Conservation (phyloP, 2,113 vertebrate species). For the Telmatochromis sp. region DNA sequence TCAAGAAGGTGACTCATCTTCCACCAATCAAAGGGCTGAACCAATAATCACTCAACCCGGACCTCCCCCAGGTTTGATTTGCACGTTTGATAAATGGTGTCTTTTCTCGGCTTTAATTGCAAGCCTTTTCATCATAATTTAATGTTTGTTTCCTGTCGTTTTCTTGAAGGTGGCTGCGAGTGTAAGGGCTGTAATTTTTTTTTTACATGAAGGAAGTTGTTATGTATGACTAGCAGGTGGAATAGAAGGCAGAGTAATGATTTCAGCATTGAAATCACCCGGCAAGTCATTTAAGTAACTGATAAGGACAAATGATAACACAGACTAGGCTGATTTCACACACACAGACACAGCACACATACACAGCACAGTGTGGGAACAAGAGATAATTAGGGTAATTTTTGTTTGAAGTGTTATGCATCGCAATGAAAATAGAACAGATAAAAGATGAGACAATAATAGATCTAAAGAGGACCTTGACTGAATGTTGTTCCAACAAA, state of each 20-base stretch:
- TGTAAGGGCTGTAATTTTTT: conserved; percentile 59
- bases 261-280: conserved; percentile 8
- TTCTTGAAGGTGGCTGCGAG: conserved; percentile 48
- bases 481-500: conserved; percentile 51
- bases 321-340: neutral
- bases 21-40: conserved; percentile 87
- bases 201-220: conserved; percentile 62
- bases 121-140: conserved; percentile 73
- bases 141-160: conserved; percentile 77
- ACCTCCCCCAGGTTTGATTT: conserved; percentile 75
- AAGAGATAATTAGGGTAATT: conserved; percentile 56
- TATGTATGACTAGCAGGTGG: conserved; percentile 68
- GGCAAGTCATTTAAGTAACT: conserved; percentile 14
- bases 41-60: conserved; percentile 80
- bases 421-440: conserved; percentile 55
- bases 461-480: conserved; percentile 62
- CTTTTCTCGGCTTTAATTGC: conserved; percentile 68
- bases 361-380: conserved; percentile 1
- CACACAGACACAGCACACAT: neutral
- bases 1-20: conserved; percentile 84
- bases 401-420: conserved; percentile 65
- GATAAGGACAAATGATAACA: conserved; percentile 24
- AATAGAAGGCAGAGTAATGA: conserved; percentile 27
- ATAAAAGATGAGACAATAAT: conserved; percentile 65
- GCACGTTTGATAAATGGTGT: conserved; percentile 85